Conservation (phyloP, 2,797 vertebrate genomes). For the Trachurus trachurus region DNA sequence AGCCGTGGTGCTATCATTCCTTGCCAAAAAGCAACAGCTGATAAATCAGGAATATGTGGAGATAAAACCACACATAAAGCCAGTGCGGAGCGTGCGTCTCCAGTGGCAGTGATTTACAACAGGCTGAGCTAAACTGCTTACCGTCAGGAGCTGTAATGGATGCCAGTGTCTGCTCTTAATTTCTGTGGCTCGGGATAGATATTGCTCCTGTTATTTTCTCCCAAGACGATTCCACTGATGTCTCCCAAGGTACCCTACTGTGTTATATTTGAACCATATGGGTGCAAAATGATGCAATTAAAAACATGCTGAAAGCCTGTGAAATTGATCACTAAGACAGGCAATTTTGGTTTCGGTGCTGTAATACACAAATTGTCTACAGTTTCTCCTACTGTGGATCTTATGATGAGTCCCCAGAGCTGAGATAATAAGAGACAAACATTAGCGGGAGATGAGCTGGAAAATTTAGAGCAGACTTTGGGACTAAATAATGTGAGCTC, state of each 20-base stretch:
- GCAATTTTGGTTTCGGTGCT: constrained; percentile 67
- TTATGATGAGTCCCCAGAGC: constrained; percentile 34
- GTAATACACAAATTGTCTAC: constrained; percentile 46
- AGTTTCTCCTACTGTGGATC: constrained; percentile 45
- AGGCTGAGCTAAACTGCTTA: constrained; percentile 81
- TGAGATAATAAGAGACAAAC: constrained; percentile 27
- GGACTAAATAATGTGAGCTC: constrained; percentile 1
- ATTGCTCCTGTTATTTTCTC: constrained; percentile 82
- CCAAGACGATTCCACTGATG: constrained; percentile 76
- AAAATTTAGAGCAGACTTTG: constrained; percentile 26
- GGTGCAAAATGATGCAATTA: constrained; percentile 77
- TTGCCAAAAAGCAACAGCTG: constrained; percentile 67
- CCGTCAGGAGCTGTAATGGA: constrained; percentile 82
- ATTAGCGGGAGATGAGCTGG: constrained; percentile 56
- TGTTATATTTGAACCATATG: constrained; percentile 81
- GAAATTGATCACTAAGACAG: constrained; percentile 73
- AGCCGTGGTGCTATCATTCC: constrained; percentile 57
- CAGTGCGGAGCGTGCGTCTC: constrained; percentile 65
- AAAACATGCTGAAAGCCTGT: constrained; percentile 65
- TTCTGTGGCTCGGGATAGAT: constrained; percentile 78
- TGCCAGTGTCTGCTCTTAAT: constrained; percentile 83
- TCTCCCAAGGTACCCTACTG: constrained; percentile 80
- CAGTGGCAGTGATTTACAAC: constrained; percentile 82
- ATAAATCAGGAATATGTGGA: constrained; percentile 81
- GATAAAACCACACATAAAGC: constrained; percentile 82